Base-by-base conservation (phyloP, 2,888 invertebrate genomes). In the Lasioglossum lativentre region DNA sequence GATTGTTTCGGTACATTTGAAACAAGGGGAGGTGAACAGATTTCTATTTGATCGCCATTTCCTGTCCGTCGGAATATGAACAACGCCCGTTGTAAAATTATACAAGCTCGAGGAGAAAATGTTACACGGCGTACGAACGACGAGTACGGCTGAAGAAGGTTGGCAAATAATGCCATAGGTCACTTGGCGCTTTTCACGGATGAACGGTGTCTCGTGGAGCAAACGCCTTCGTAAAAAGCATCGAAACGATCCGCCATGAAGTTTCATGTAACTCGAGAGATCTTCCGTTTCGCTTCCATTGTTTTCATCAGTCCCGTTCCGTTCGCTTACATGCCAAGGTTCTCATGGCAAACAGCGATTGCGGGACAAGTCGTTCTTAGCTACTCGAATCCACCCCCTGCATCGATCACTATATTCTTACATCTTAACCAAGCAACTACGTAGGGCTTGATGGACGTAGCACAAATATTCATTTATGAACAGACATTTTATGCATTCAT, bases 81-180 rank as follows among this genome's bases (percentile, higher is more conserved):
- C 66, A 23, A 66, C 71, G 59, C 59, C 75, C 75, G 79, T 70
- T 81, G 82, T 77, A 84, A 87, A 86, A 87, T 86, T 82, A 86
- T 84, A 79, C 75, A 83, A 77, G 78, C 71, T 83, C 70, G 10
- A 78, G 68, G 81, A 74, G 80, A 79, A 83, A 86, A 88, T 81
- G 66, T 89, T 68, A 73, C 74, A 79, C 79, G 71, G 70, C 19
- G 56, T 75, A 68, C 63, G 78, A 79, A 74, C 66, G 34, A 10
- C 14, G 83, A 82, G 76, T 83, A 81, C 47, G 52, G 82, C 68
- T 63, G 75, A 72, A 73, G 74, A 75, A 80, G 84, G 82, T 83
- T 68, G 84, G 80, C 80, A 86, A 89, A 89, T 90, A 90, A 90
- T 90, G 90, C 66, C 87, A 90, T 89, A 89, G 90, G 90, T 90